Evolutionary conservation across 2,797 vertebrate species (phyloP).

Genomic region (Trichosurus vulpecula): DNA sequence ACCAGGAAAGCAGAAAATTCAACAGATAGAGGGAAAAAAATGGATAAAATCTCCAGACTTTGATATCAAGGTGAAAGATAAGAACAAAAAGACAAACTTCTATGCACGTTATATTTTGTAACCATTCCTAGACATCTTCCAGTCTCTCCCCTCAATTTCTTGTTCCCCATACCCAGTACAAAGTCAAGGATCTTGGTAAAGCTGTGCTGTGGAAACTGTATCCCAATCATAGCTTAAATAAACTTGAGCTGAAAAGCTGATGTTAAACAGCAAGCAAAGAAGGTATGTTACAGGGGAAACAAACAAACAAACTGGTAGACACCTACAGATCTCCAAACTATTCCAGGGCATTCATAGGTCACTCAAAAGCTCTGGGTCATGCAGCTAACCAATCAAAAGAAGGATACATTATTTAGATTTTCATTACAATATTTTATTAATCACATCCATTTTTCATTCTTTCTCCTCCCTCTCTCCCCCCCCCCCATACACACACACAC

Average conservation of each 20-base stretch:
- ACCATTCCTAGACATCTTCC: not conserved
- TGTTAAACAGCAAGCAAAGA: not conserved
- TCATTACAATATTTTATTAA: not conserved
- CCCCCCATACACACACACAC: no score
- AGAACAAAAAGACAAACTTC: not conserved
- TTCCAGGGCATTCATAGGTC: not conserved
- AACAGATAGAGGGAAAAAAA: no score
- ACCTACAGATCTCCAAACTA: not conserved
- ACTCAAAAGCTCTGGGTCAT: not conserved
- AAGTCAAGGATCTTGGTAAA: not conserved
- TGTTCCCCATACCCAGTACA: no score
- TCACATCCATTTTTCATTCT: not conserved
- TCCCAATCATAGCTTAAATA: not conserved
- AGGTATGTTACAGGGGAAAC: not conserved
- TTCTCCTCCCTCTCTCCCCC: no score
- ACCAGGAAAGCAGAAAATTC: not conserved
- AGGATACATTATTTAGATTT: not conserved
- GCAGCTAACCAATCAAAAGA: not conserved
- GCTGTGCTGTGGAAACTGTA: not conserved
- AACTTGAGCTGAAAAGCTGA: not conserved
- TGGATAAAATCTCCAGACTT: conserved; percentile 34
- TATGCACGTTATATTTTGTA: no score
- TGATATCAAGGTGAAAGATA: not conserved
- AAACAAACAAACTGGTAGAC: not conserved
- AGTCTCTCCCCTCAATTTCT: not conserved